Percentiles rank a stretch among this genome's conserved stretches.
Conservation (phyloP, 92 coral and sea anemone species). For the Micromussa lordhowensis region DNA sequence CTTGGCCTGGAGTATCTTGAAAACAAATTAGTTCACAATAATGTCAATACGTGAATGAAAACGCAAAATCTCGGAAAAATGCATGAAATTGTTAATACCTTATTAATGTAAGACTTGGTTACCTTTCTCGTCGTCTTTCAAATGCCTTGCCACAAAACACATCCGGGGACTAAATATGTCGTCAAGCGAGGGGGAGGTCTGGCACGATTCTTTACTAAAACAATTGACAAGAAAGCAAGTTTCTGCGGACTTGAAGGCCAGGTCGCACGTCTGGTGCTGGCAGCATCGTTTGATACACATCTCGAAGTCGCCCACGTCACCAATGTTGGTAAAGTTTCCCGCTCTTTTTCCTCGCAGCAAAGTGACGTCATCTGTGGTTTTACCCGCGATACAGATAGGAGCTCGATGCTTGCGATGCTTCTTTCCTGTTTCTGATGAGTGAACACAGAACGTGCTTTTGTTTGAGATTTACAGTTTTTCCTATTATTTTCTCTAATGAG, state of each 20-base stretch:
- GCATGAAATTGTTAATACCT: neutral
- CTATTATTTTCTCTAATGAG: no score
- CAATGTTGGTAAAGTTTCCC: conserved; percentile 89
- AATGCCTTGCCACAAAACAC: conserved; percentile 77
- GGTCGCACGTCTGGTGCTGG: conserved; percentile 74
- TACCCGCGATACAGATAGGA: conserved; percentile 78
- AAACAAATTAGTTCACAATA: neutral
- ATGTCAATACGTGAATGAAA: neutral
- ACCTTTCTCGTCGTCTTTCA: conserved; percentile 43
- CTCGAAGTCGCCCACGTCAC: conserved; percentile 90
- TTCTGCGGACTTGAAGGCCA: conserved; percentile 90
- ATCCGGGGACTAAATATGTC: conserved; percentile 82
- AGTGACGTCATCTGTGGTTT: conserved; percentile 78
- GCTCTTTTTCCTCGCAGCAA: conserved; percentile 78
- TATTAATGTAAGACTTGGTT: neutral
- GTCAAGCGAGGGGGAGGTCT: conserved; percentile 77
- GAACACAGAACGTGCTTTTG: no score
- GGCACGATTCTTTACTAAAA: conserved; percentile 74
- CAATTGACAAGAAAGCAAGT: conserved; percentile 88
- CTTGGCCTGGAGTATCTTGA: conserved; percentile 22
- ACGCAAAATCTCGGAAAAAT: neutral
- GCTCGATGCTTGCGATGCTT: conserved; percentile 87
- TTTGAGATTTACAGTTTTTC: no score
- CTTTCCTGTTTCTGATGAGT: conserved; percentile 58
- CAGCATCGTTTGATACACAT: conserved; percentile 88